These are phyloP conservation scores for Otis tarda DNA, from an alignment of 2,113 vertebrate genomes.

Conservation along the genomic window DNA sequence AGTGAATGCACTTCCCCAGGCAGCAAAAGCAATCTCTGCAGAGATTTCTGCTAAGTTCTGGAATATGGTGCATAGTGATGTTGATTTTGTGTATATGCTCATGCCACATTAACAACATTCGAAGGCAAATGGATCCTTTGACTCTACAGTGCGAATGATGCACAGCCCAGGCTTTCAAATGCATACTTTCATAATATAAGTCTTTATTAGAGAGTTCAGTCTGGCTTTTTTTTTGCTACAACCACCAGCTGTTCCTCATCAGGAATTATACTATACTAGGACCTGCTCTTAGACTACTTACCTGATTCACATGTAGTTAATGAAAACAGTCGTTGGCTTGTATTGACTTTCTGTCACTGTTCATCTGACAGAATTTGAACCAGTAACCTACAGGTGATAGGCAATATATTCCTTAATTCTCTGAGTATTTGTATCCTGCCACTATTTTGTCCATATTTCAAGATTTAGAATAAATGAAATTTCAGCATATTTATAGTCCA, in stretches of 20 bases:
- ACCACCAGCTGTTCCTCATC: slow-evolving; percentile 18
- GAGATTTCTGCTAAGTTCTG: background rate
- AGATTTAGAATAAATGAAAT: background rate
- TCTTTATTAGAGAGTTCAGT: background rate
- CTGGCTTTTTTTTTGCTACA: background rate
- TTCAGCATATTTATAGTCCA: background rate
- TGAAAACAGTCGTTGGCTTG: background rate
- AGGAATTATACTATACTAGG: background rate
- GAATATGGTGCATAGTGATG: background rate
- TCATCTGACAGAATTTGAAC: slow-evolving; percentile 24
- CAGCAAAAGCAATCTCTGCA: background rate
- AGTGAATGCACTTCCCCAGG: background rate
- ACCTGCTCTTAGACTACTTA: background rate
- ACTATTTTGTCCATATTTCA: background rate
- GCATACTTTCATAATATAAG: background rate
- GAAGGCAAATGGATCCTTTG: background rate
- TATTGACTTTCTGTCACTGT: slow-evolving; percentile 26
- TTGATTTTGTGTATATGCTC: background rate
- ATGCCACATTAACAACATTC: background rate
- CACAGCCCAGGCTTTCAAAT: background rate
- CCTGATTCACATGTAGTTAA: background rate
- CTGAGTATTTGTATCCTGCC: background rate
- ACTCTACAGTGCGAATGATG: background rate
- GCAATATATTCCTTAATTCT: slow-evolving; percentile 22
- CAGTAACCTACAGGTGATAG: slow-evolving; percentile 25